Percentiles rank a stretch among this genome's conserved stretches.
phyloP scores from a whole-genome alignment of 2,797 vertebrate genomes.

The Poecilia gillii region DNA sequence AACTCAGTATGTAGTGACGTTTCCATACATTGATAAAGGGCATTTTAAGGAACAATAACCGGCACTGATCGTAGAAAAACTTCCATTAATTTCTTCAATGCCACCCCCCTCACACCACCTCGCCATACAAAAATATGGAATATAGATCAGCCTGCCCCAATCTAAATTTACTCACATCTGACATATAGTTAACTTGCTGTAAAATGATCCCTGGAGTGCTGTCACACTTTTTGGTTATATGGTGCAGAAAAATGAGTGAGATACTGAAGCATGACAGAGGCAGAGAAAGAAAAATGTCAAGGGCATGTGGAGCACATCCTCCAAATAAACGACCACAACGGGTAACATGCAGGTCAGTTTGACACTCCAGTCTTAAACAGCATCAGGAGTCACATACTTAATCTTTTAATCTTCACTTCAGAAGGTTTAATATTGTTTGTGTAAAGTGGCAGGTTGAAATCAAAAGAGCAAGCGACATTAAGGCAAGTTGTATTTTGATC shows the following conservation, averaged over 20 bases:
- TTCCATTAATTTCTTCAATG: not conserved
- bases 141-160: constrained; percentile 28
- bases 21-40: not conserved
- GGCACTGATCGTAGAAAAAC: not conserved
- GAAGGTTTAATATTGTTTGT: constrained; percentile 12
- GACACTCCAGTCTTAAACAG: constrained; percentile 12
- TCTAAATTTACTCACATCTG: constrained; percentile 56
- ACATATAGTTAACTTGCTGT: constrained; percentile 62
- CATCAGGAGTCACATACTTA: constrained; percentile 7
- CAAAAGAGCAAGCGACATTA: not conserved
- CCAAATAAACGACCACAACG: constrained; percentile 57
- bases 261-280: constrained; percentile 32
- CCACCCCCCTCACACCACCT: not conserved
- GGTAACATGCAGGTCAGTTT: constrained; percentile 29
- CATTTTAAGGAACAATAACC: not conserved
- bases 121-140: constrained; percentile 14
- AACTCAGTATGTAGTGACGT: not conserved
- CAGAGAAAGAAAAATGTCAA: constrained; percentile 57
- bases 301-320: constrained; percentile 42
- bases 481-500: not conserved
- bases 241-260: constrained; percentile 39
- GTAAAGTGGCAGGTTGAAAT: not conserved
- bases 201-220: constrained; percentile 60
- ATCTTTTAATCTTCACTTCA: constrained; percentile 6
- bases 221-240: constrained; percentile 59